phyloP scores from a whole-genome alignment of 2,797 vertebrate species.

The Kryptopterus vitreolus region DNA sequence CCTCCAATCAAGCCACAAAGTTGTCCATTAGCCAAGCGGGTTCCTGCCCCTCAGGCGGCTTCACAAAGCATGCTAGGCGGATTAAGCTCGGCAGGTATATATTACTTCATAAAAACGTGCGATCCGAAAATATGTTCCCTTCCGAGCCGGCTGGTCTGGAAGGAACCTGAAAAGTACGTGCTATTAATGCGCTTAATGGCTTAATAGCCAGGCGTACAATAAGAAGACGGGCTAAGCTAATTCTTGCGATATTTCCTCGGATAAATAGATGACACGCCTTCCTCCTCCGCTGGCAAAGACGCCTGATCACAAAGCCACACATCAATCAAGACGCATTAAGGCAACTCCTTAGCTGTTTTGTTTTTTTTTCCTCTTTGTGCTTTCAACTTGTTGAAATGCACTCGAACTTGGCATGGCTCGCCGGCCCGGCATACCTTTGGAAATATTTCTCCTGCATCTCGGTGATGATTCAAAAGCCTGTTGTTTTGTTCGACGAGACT shows the following conservation, averaged over 20 bases:
- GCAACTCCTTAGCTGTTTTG: conserved; percentile 36
- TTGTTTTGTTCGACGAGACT: conserved; percentile 27
- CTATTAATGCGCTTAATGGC: not conserved
- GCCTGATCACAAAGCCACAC: conserved; percentile 45
- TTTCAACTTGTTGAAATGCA: conserved; percentile 42
- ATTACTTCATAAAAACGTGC: conserved; percentile 23
- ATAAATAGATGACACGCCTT: conserved; percentile 38
- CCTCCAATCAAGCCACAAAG: conserved; percentile 56
- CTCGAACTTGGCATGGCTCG: conserved; percentile 29
- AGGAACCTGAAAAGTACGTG: conserved; percentile 7
- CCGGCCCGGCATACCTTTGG: conserved; percentile 37
- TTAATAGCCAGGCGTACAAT: conserved; percentile 26
- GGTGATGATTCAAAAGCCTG: conserved; percentile 37
- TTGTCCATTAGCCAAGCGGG: conserved; percentile 63
- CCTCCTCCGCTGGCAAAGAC: conserved; percentile 37
- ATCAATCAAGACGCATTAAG: conserved; percentile 49
- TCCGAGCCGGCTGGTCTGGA: conserved; percentile 17
- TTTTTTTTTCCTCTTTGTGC: too few relatives aligned
- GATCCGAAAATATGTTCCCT: not conserved
- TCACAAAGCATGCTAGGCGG: conserved; percentile 58
- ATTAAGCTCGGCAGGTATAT: conserved; percentile 30
- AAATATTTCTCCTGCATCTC: conserved; percentile 42
- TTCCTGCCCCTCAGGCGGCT: conserved; percentile 61
- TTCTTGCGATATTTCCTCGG: conserved; percentile 17
- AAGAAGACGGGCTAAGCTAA: not conserved